phyloP scores from a whole-genome alignment of 2,113 vertebrate genomes.

The Clarias macrocephalus region DNA sequence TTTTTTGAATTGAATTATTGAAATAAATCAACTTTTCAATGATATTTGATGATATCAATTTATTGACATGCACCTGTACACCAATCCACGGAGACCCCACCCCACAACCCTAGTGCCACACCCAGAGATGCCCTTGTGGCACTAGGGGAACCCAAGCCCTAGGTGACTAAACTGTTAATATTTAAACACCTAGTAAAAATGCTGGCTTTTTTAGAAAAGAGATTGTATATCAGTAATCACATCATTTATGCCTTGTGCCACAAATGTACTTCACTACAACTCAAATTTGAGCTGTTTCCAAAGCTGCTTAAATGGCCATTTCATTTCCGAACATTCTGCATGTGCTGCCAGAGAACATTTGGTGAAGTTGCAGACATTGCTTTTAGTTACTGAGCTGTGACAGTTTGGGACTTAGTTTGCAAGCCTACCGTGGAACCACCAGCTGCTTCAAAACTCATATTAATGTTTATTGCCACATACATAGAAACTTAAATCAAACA shows the following conservation, averaged over 20 bases:
- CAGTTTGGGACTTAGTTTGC: slow-evolving; percentile 21
- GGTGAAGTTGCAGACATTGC: slow-evolving; percentile 33
- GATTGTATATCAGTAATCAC: background rate
- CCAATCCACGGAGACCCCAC: too few species aligned
- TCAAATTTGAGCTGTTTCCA: background rate
- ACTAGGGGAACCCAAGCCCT: too few species aligned
- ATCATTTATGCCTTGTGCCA: background rate
- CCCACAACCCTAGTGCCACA: too few species aligned
- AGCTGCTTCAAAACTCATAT: slow-evolving; percentile 37
- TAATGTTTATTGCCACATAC: slow-evolving; percentile 13
- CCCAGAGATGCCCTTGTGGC: too few species aligned
- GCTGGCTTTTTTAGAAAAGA: background rate
- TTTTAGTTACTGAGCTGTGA: slow-evolving; percentile 46
- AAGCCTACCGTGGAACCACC: slow-evolving; percentile 30
- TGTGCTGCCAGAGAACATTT: slow-evolving; percentile 36
- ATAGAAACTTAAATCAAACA: background rate
- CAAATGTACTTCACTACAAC: background rate
- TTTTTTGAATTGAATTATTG: too few species aligned
- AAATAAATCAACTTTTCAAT: too few species aligned
- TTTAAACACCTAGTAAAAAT: background rate
- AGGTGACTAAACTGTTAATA: too few species aligned
- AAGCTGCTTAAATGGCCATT: background rate
- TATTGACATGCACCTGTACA: too few species aligned
- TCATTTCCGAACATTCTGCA: slow-evolving; percentile 5
- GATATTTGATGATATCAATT: too few species aligned